Evolutionary conservation across 2,113 vertebrate species (phyloP).

Genomic region (Nycticryphes semicollaris): DNA sequence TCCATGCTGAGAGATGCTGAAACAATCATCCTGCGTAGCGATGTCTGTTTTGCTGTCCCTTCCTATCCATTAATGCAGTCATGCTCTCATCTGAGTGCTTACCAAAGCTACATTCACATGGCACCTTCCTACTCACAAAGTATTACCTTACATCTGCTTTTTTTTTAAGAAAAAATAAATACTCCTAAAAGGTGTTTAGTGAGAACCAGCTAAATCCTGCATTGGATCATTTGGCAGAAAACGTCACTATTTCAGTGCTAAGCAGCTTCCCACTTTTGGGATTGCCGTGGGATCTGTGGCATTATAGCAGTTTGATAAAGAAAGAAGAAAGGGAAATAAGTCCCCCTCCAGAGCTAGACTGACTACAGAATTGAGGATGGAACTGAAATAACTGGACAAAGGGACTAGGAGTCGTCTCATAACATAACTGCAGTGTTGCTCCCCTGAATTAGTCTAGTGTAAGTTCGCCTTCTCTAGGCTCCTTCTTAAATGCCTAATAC

Average conservation of each 20-base stretch:
- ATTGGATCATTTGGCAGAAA: background rate
- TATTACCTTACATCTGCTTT: background rate
- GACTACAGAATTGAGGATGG: background rate
- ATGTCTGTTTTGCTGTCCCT: background rate
- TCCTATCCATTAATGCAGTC: background rate
- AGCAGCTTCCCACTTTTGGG: background rate
- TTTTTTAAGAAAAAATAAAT: background rate
- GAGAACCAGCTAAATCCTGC: background rate
- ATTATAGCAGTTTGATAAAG: background rate
- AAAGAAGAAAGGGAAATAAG: background rate
- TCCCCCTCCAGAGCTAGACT: background rate
- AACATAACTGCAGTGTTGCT: background rate
- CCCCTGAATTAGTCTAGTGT: background rate
- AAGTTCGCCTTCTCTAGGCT: background rate
- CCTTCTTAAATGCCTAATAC: background rate
- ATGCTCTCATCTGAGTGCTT: background rate
- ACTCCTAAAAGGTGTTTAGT: background rate
- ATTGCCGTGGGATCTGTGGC: background rate
- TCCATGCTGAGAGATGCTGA: constrained; percentile 4
- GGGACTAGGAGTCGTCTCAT: background rate
- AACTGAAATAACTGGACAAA: background rate
- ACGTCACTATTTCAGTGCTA: background rate
- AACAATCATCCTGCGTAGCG: background rate
- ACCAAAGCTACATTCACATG: background rate
- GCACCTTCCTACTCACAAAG: background rate